Base-by-base conservation (phyloP, 53 echinoderm and acorn worm genomes). In the Antedon mediterranea region DNA sequence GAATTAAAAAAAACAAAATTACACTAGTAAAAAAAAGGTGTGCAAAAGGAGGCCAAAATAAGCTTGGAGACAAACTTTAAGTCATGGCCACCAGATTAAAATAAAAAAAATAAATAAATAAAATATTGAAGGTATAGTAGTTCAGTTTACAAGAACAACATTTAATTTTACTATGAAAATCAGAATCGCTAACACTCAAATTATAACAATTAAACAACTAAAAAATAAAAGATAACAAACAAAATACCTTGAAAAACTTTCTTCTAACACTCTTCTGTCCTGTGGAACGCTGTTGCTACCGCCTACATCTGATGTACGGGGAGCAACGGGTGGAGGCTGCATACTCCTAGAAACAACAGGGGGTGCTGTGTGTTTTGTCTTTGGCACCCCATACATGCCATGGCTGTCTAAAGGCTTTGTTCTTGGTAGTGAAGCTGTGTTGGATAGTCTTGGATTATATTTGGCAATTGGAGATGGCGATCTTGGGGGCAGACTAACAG, bases 271-370 rank as follows among this genome's bases (percentile, higher is more conserved):
- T 13, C 9, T 18, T 57, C 23, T 57, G 11, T 2, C 57, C 11
- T 20, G 57, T 57, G 57, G 57, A 20, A 15, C 1, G 3, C 3
- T 5, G 13, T 41, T 41, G 41, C 13, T 57, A 8, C 57, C 2
- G 8, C 20, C 15, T 32, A 72, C n/a, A n/a, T 78, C 87, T 0
- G 85, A 76, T 43, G 84, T 80, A 71, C 91, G 79, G 3, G 91
- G 87, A n/a, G 91, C 91, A n/a, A 94, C 86, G 4, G 95, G 95
- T 30, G 95, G 95, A 23, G 91, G 91, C 28, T 32, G 28, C 18
- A 78, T 73, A 80, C 80, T 85, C 34, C 71, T 82, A 26, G 74
- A 44, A 31, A 34, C 34, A 31, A 32, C 26, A 57, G 81, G 72
- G 76, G 32, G 76, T 42, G 43, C 73, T 78, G 79, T 23, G 44